phyloP scores from a whole-genome alignment of 2,113 vertebrate species.

The Acinonyx jubatus region DNA sequence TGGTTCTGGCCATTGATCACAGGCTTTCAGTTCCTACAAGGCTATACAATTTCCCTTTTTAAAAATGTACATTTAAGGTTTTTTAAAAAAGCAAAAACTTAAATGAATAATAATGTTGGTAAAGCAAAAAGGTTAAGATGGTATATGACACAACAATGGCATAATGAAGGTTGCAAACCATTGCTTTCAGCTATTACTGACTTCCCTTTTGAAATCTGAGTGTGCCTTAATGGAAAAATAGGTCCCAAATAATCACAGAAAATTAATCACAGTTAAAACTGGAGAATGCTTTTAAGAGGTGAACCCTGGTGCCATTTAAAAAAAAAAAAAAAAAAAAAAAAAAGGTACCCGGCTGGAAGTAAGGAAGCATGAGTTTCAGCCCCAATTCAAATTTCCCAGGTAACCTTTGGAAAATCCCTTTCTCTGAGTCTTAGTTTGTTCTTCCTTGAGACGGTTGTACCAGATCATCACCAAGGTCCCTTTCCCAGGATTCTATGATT shows the following conservation, averaged over 20 bases:
- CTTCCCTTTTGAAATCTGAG: constrained; percentile 24
- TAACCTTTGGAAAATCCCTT: not conserved
- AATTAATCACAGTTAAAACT: not conserved
- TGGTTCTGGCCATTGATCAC: not conserved
- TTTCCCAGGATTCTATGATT: not conserved
- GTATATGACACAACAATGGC: not conserved
- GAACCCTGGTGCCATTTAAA: not conserved
- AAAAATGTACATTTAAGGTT: not conserved
- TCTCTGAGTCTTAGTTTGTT: not conserved
- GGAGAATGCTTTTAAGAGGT: not conserved
- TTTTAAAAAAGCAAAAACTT: not conserved
- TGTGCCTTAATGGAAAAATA: not conserved
- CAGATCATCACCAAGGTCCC: not conserved
- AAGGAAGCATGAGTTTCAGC: not conserved
- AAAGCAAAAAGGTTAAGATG: not conserved
- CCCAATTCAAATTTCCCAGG: not conserved
- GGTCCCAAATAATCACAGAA: not conserved
- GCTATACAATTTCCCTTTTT: not conserved
- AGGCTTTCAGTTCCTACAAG: not conserved
- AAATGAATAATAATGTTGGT: not conserved
- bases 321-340: not conserved
- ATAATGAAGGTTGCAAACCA: not conserved
- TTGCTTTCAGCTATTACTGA: not conserved
- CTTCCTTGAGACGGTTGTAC: not conserved
- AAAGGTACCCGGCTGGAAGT: not conserved